These are phyloP conservation scores for Hirundo rustica DNA, from an alignment of 2,797 vertebrate genomes.

Conservation along the genomic window DNA sequence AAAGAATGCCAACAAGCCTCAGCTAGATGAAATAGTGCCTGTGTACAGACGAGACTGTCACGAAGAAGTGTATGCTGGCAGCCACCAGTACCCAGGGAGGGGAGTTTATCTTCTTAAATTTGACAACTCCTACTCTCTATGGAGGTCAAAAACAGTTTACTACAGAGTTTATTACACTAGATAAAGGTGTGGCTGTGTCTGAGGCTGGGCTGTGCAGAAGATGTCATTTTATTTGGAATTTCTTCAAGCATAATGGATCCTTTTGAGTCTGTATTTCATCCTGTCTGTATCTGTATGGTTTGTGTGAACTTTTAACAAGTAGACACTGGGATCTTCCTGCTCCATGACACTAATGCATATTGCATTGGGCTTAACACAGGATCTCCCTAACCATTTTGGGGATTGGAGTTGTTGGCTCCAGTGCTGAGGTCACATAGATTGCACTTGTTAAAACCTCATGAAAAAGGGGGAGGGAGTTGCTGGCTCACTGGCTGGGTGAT, in stretches of 20 bases:
- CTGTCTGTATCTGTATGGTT: slow-evolving; percentile 67
- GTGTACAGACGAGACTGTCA: slow-evolving; percentile 99
- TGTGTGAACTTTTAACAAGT: slow-evolving; percentile 67
- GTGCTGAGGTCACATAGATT: slow-evolving; percentile 43
- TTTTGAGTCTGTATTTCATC: slow-evolving; percentile 71
- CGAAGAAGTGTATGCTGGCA: slow-evolving; percentile 97
- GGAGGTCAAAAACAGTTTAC: slow-evolving; percentile 99
- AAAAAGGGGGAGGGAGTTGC: slow-evolving; percentile 21
- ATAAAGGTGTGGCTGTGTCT: slow-evolving; percentile 81
- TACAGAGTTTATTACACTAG: slow-evolving; percentile 99
- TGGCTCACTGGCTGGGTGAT: slow-evolving; percentile 29
- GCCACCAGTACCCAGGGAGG: slow-evolving; percentile 97
- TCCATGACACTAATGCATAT: slow-evolving; percentile 65
- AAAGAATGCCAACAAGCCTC: slow-evolving; percentile 91
- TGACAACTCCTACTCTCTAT: slow-evolving; percentile 99
- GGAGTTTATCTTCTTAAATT: slow-evolving; percentile 99
- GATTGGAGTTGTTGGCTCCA: slow-evolving; percentile 50
- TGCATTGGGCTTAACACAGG: slow-evolving; percentile 64
- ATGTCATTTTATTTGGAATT: slow-evolving; percentile 67
- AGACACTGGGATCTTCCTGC: slow-evolving; percentile 70
- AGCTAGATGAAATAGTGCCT: slow-evolving; percentile 98
- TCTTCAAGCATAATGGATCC: slow-evolving; percentile 73
- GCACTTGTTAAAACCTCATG: slow-evolving; percentile 45
- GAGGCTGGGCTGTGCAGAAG: slow-evolving; percentile 71
- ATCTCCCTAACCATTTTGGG: slow-evolving; percentile 51